These are phyloP conservation scores for Helarctos malayanus DNA, from an alignment of 2,797 vertebrate species.

Conservation along the genomic window DNA sequence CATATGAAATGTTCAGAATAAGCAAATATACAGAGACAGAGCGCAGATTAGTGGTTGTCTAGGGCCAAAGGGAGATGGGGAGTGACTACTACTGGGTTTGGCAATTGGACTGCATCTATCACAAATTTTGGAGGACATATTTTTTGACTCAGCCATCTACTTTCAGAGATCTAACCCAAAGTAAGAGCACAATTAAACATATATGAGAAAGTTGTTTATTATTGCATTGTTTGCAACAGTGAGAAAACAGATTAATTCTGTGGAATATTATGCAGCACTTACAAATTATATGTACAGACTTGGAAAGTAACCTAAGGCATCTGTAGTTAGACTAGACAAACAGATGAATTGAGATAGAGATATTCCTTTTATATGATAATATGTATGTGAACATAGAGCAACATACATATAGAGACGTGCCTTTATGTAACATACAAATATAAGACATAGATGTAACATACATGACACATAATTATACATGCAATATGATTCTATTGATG, in stretches of 20 bases:
- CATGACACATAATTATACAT: neutral
- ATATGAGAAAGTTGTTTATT: neutral
- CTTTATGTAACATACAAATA: neutral
- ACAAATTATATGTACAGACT: neutral
- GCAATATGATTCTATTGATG: neutral
- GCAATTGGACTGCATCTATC: neutral
- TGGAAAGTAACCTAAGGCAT: neutral
- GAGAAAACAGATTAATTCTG: neutral
- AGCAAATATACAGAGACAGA: neutral
- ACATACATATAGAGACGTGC: neutral
- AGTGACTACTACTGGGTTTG: neutral
- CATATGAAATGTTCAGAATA: neutral
- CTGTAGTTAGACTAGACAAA: neutral
- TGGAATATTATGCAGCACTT: neutral
- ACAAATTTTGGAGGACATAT: neutral
- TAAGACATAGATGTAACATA: neutral
- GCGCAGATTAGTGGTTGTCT: neutral
- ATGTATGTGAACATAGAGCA: neutral
- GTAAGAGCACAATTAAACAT: neutral
- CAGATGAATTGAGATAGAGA: neutral
- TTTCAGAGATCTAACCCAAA: slow-evolving; percentile 7
- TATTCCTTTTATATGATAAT: neutral
- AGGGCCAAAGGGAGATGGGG: neutral
- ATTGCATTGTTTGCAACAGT: neutral
- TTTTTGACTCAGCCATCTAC: neutral